Conservation (phyloP, 37 sponge, comb jelly and placozoan species). For the Hormiphora californensis region DNA sequence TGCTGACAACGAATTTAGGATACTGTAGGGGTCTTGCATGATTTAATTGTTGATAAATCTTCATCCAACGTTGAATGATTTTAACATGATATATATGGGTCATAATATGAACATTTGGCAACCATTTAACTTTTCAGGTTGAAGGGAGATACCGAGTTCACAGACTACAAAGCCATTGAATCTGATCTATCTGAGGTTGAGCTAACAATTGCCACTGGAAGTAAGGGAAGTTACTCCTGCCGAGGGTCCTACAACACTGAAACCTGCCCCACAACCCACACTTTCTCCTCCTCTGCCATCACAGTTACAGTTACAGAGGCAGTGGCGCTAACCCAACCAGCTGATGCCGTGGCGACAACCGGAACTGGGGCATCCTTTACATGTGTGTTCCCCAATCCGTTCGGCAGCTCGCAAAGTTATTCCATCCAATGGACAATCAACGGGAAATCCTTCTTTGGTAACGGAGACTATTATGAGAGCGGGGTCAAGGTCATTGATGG, state of each 20-base stretch:
- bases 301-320: neutral
- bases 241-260: neutral
- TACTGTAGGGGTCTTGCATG: no score
- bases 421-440: neutral
- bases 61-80: neutral
- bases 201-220: neutral
- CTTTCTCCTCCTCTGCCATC: neutral
- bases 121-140: neutral
- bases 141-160: neutral
- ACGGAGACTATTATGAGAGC: neutral
- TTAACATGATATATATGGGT: no score
- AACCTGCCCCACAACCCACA: neutral
- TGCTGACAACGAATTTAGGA: neutral
- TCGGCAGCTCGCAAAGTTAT: neutral
- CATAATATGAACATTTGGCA: neutral
- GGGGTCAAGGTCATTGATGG: neutral
- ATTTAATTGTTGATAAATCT: no score
- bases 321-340: neutral
- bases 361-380: neutral
- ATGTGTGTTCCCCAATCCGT: slow-evolving; percentile 14
- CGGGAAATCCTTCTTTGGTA: neutral
- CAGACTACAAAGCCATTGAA: neutral
- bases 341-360: neutral
- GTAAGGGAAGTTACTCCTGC: neutral
- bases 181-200: neutral